These are phyloP conservation scores for Strongylocentrotus purpuratus DNA, from an alignment of 35 echinoderm and acorn worm species.

Conservation along the genomic window DNA sequence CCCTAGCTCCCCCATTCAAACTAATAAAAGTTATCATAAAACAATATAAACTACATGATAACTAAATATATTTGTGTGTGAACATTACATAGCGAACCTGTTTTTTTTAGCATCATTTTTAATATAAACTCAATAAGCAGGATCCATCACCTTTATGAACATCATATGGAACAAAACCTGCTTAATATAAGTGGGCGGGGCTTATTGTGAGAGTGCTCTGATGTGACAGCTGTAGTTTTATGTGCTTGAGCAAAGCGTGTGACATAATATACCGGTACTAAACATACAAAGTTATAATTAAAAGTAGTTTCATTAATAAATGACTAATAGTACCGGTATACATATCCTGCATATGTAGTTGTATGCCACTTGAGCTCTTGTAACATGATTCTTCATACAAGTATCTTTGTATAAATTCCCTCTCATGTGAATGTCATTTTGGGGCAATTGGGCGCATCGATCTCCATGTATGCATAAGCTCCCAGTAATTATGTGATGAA, in stretches of 20 bases:
- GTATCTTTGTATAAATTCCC: background rate
- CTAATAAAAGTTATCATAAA: background rate
- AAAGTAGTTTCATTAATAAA: no score
- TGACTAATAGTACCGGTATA: no score
- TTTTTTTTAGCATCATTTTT: no score
- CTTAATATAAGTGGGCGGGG: background rate
- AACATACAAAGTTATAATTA: no score
- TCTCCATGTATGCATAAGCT: no score
- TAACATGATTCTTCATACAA: background rate
- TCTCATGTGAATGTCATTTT: background rate
- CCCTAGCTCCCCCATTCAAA: background rate
- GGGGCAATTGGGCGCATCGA: no score
- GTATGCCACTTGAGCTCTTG: background rate
- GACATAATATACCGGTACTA: no score
- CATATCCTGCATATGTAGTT: no score
- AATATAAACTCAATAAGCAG: background rate
- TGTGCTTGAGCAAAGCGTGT: background rate
- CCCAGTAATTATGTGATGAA: no score
- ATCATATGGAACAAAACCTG: background rate
- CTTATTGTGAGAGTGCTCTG: background rate
- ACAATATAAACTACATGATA: background rate
- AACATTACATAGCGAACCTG: no score
- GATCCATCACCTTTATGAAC: background rate
- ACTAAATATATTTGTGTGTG: no score
- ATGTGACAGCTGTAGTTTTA: background rate